Evolutionary conservation across 1,140 invertebrate genomes (phyloP).

Genomic region (Oryzaephilus surinamensis): DNA sequence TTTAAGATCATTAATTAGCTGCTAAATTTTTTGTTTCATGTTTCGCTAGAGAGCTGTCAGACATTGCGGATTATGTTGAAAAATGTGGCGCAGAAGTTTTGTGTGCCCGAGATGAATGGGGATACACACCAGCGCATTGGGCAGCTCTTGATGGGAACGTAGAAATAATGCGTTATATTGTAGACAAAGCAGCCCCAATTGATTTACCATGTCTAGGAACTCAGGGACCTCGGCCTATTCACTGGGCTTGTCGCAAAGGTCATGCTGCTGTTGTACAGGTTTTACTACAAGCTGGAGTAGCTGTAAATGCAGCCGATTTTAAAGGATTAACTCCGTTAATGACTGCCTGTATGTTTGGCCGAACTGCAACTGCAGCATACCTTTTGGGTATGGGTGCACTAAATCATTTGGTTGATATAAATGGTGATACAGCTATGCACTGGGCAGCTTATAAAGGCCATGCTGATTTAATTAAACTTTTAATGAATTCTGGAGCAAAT

Average conservation of each 20-base stretch:
- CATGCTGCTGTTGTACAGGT: slow-evolving; percentile 75
- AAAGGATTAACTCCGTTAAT: slow-evolving; percentile 85
- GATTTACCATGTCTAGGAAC: slow-evolving; percentile 79
- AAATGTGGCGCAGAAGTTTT: slow-evolving; percentile 61
- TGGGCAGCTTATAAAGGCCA: slow-evolving; percentile 92
- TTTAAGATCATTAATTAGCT: no score
- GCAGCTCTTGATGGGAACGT: slow-evolving; percentile 78
- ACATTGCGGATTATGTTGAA: slow-evolving; percentile 66
- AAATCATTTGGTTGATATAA: slow-evolving; percentile 77
- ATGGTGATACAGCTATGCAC: slow-evolving; percentile 84
- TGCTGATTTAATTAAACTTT: slow-evolving; percentile 70
- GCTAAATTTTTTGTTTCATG: no score
- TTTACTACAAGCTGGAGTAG: slow-evolving; percentile 58
- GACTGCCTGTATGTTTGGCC: slow-evolving; percentile 86
- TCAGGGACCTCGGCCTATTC: slow-evolving; percentile 78
- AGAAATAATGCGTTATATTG: slow-evolving; percentile 71
- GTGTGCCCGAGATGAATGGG: slow-evolving; percentile 74
- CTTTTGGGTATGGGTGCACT: slow-evolving; percentile 78
- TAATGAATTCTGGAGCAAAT: slow-evolving; percentile 85
- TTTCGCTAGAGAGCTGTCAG: slow-evolving; percentile 58
- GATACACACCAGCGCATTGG: slow-evolving; percentile 88
- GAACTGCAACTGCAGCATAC: slow-evolving; percentile 79
- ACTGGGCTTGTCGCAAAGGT: slow-evolving; percentile 77
- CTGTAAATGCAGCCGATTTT: slow-evolving; percentile 79
- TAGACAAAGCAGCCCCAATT: slow-evolving; percentile 70